Percentiles rank a stretch among this genome's conserved stretches.
These are phyloP conservation scores for Nysson spinosus DNA, from an alignment of 2,888 invertebrate species.

Conservation along the genomic window DNA sequence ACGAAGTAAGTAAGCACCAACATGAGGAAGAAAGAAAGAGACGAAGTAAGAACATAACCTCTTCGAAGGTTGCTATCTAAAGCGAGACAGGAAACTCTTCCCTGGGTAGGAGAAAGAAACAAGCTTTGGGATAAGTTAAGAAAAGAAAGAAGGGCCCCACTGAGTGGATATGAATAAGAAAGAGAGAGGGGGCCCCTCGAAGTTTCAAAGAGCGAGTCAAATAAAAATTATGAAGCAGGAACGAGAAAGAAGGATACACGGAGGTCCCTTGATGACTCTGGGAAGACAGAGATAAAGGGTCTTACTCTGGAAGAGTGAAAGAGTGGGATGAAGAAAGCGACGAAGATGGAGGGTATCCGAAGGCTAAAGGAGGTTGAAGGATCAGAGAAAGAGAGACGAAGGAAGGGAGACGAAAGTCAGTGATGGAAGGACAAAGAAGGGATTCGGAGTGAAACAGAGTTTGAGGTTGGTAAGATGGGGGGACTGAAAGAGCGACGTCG, in stretches of 20 bases:
- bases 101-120: slow-evolving; percentile 26
- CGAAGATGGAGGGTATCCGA: slow-evolving; percentile 21
- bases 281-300: slow-evolving; percentile 27
- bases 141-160: not conserved
- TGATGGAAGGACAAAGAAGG: slow-evolving; percentile 25
- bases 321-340: not conserved
- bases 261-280: slow-evolving; percentile 1
- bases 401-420: slow-evolving; percentile 30
- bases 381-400: slow-evolving; percentile 14
- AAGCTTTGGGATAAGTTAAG: not conserved
- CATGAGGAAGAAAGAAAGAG: slow-evolving; percentile 3
- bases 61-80: not conserved
- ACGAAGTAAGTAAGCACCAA: too few species aligned
- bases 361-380: slow-evolving; percentile 33
- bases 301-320: not conserved
- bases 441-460: slow-evolving; percentile 30
- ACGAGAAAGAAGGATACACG: slow-evolving; percentile 14
- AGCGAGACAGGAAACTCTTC: slow-evolving; percentile 11
- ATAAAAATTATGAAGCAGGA: slow-evolving; percentile 25
- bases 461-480: slow-evolving; percentile 5
- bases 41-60: not conserved
- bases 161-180: not conserved
- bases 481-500: slow-evolving; percentile 27
- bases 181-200: slow-evolving; percentile 25
- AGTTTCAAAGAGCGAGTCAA: slow-evolving; percentile 34